Percentiles rank a stretch among this genome's conserved stretches.
phyloP scores from a whole-genome alignment of 1,140 invertebrate genomes.

The Trichoplusia ni region DNA sequence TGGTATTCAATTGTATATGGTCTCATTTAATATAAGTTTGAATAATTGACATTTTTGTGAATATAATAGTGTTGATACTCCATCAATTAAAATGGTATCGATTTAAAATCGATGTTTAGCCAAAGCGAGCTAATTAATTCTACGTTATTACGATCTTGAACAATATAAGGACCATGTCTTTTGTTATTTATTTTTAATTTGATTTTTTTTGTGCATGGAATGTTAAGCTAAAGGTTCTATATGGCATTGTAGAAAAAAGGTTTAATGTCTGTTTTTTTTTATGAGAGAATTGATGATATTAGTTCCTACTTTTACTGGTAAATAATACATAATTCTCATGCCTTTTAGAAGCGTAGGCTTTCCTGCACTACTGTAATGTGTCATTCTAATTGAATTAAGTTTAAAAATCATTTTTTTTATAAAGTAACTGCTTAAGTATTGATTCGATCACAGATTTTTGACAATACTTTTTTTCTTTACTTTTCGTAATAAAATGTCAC shows the following conservation, averaged over 20 bases:
- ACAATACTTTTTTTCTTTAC: too few species aligned
- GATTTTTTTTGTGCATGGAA: background rate
- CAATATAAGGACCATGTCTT: conserved; percentile 16
- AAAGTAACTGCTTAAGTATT: too few species aligned
- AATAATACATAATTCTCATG: too few species aligned
- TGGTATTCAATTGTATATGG: conserved; percentile 31
- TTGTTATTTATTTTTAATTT: conserved; percentile 27
- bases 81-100: conserved; percentile 11
- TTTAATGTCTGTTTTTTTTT: background rate
- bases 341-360: too few species aligned
- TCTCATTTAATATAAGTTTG: conserved; percentile 27
- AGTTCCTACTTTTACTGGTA: too few species aligned
- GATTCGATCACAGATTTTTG: too few species aligned
- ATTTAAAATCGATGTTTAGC: conserved; percentile 21
- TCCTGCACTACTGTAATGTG: too few species aligned
- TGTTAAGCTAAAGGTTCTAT: background rate
- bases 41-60: conserved; percentile 1
- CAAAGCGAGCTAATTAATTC: conserved; percentile 22
- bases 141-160: background rate
- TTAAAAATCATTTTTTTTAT: too few species aligned
- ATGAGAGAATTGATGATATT: too few species aligned
- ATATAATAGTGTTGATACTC: background rate
- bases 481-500: too few species aligned
- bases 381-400: too few species aligned
- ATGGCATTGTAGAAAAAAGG: background rate